These are phyloP conservation scores for Coleophora deauratella DNA, from an alignment of 2,888 invertebrate genomes.

Conservation along the genomic window DNA sequence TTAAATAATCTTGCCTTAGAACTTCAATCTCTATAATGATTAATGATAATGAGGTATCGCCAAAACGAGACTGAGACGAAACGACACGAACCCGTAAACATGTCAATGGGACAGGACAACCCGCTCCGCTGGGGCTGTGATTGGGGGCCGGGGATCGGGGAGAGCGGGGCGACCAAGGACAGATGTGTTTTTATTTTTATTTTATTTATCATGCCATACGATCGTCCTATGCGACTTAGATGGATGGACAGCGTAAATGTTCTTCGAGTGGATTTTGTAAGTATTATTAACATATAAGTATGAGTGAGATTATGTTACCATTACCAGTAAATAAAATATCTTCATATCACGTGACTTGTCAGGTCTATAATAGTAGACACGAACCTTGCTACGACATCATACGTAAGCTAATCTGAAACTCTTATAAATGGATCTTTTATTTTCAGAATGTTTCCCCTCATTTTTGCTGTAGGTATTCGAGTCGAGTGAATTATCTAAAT, in stretches of 20 bases:
- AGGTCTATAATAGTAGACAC: too few species aligned
- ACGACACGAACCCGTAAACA: conserved; percentile 9
- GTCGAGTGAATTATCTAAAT: too few species aligned
- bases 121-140: conserved; percentile 4
- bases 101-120: conserved; percentile 4
- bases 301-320: too few species aligned
- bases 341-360: too few species aligned
- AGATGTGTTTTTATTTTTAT: conserved; percentile 24
- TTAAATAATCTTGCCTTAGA: too few species aligned
- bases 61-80: background rate
- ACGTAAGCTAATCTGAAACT: too few species aligned
- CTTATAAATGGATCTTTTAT: too few species aligned
- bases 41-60: background rate
- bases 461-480: too few species aligned
- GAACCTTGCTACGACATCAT: too few species aligned
- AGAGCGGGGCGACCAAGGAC: conserved; percentile 11
- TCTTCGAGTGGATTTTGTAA: background rate
- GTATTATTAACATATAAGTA: background rate
- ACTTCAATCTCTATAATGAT: too few species aligned
- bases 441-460: too few species aligned
- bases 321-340: too few species aligned
- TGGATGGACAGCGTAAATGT: conserved; percentile 16
- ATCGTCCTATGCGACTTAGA: background rate
- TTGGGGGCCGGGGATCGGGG: conserved; percentile 7
- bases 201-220: conserved; percentile 19